These are phyloP conservation scores for Cremastinae sp. DNA, from an alignment of 2,888 invertebrate genomes.

Conservation along the genomic window DNA sequence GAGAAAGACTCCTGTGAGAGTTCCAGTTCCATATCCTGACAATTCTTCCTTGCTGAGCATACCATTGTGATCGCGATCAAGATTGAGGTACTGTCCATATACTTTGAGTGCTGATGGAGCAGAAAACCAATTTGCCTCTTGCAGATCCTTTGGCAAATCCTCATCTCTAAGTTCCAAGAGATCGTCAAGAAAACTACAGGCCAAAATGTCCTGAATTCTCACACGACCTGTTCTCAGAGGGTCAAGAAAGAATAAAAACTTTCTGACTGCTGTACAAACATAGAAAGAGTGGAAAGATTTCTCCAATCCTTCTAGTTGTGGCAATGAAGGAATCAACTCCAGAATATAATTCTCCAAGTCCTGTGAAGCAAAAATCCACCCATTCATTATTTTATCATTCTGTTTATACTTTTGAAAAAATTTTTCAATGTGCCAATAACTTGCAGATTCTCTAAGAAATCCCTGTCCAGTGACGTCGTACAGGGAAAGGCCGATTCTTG, in stretches of 20 bases:
- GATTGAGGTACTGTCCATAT: slow-evolving; percentile 95
- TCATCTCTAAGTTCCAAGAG: slow-evolving; percentile 93
- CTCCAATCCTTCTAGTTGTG: slow-evolving; percentile 94
- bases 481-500: slow-evolving; percentile 94
- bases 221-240: slow-evolving; percentile 93
- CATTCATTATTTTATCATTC: not conserved
- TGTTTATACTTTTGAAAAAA: not conserved
- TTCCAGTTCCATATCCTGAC: slow-evolving; percentile 95
- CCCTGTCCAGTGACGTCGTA: slow-evolving; percentile 97
- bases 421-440: too few species aligned
- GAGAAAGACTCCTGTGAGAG: slow-evolving; percentile 93
- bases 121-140: slow-evolving; percentile 96
- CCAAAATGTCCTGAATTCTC: slow-evolving; percentile 94
- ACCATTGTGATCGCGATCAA: slow-evolving; percentile 97
- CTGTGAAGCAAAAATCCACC: slow-evolving; percentile 82
- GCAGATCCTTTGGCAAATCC: slow-evolving; percentile 90
- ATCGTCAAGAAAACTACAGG: slow-evolving; percentile 95
- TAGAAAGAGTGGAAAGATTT: slow-evolving; percentile 97
- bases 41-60: slow-evolving; percentile 96
- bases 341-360: slow-evolving; percentile 97
- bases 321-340: slow-evolving; percentile 95
- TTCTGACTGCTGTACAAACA: slow-evolving; percentile 96
- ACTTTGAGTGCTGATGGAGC: slow-evolving; percentile 93
- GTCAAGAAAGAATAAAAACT: slow-evolving; percentile 98
- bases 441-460: slow-evolving; percentile 91